These are phyloP conservation scores for Calameuta pallipes DNA, from an alignment of 2,888 invertebrate species.

Conservation along the genomic window DNA sequence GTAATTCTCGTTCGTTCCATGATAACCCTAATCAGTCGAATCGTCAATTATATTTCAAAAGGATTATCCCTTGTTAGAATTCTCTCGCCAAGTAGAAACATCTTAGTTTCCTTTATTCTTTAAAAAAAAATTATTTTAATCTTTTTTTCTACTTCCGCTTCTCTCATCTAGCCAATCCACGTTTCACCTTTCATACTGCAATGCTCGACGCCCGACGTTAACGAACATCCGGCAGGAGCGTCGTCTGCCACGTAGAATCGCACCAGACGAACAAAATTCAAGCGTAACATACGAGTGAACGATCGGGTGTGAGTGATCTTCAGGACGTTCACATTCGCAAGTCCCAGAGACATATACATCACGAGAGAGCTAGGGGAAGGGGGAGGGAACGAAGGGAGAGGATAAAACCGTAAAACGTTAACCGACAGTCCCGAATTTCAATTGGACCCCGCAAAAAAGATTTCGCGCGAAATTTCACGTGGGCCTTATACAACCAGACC, in stretches of 20 bases:
- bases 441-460: background rate
- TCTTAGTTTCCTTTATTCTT: background rate
- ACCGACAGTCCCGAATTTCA: background rate
- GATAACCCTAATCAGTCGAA: background rate
- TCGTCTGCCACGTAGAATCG: background rate
- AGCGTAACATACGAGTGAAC: background rate
- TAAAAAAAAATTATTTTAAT: background rate
- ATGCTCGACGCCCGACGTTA: background rate
- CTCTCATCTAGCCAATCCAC: background rate
- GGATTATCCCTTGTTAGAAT: background rate
- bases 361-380: background rate
- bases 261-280: background rate
- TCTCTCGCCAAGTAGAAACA: background rate
- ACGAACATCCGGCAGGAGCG: background rate
- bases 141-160: background rate
- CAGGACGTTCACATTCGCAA: background rate
- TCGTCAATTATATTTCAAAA: background rate
- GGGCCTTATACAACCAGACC: slow-evolving; percentile 12
- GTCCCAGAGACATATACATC: background rate
- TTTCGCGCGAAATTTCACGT: slow-evolving; percentile 7
- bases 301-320: background rate
- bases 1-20: background rate
- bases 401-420: background rate
- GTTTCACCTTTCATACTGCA: background rate
- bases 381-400: background rate